These are phyloP conservation scores for Notarius quadriscutis DNA, from an alignment of 2,113 vertebrate species.

Conservation along the genomic window DNA sequence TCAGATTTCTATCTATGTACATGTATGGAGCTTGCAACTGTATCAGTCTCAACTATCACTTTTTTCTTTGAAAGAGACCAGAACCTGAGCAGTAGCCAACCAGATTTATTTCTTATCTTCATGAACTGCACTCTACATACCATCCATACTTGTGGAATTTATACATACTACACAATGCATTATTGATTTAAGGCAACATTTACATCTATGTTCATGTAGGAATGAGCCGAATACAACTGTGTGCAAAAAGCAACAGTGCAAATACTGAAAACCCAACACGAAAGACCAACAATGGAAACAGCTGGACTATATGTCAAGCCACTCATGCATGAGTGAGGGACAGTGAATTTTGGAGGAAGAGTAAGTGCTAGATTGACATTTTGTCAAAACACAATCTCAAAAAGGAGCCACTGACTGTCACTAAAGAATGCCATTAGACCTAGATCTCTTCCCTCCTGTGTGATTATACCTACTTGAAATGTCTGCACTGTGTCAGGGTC, in stretches of 20 bases:
- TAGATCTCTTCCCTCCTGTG: background rate
- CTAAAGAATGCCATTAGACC: slow-evolving; percentile 13
- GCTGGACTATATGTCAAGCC: background rate
- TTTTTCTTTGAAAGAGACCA: background rate
- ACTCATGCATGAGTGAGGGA: background rate
- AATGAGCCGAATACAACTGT: background rate
- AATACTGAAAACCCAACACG: background rate
- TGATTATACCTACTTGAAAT: background rate
- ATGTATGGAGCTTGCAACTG: background rate
- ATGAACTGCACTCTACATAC: background rate
- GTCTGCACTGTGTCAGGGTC: background rate
- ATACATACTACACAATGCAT: background rate
- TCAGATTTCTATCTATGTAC: slow-evolving; percentile 14
- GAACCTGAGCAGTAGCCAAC: background rate
- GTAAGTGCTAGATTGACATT: background rate
- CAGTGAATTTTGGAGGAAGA: background rate
- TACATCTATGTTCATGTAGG: background rate
- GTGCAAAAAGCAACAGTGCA: background rate
- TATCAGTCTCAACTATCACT: background rate
- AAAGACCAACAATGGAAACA: background rate
- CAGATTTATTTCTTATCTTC: slow-evolving; percentile 2
- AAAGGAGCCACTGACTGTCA: background rate
- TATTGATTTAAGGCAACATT: background rate
- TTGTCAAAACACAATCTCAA: background rate
- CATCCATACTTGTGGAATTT: background rate